phyloP scores from a whole-genome alignment of 2,797 vertebrate species.

The Pseudochaenichthys georgianus region DNA sequence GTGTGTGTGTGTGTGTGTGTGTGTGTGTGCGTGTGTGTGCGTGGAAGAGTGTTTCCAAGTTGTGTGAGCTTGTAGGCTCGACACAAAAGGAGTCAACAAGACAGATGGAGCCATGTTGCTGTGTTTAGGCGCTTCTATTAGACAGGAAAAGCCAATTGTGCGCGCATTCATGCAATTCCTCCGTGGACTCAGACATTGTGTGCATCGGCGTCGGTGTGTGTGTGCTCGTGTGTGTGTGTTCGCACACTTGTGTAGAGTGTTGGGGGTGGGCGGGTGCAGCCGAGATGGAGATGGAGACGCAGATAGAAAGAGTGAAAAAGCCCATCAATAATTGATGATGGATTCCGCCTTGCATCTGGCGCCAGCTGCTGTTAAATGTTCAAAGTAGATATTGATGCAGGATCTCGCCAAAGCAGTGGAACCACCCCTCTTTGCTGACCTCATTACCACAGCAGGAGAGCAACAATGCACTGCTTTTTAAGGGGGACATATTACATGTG shows the following conservation, averaged over 20 bases:
- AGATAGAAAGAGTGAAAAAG: slow-evolving; percentile 65
- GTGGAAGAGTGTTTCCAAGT: background rate
- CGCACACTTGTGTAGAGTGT: slow-evolving; percentile 41
- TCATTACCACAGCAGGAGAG: slow-evolving; percentile 68
- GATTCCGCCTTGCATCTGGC: slow-evolving; percentile 78
- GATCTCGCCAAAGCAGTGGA: slow-evolving; percentile 50
- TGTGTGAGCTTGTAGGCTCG: slow-evolving; percentile 15
- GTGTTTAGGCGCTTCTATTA: slow-evolving; percentile 30
- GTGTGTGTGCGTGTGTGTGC: background rate
- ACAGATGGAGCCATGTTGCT: slow-evolving; percentile 47
- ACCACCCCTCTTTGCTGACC: slow-evolving; percentile 66
- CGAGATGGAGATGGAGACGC: slow-evolving; percentile 62
- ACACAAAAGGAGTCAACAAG: slow-evolving; percentile 28
- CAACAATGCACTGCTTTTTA: slow-evolving; percentile 54
- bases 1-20: background rate
- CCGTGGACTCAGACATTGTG: slow-evolving; percentile 46
- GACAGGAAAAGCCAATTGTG: slow-evolving; percentile 53
- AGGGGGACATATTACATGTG: slow-evolving; percentile 38
- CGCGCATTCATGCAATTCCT: slow-evolving; percentile 54
- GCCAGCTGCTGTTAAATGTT: slow-evolving; percentile 73
- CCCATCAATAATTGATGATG: slow-evolving; percentile 84
- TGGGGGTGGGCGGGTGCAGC: slow-evolving; percentile 17
- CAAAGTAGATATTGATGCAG: slow-evolving; percentile 72
- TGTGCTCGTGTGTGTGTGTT: slow-evolving; percentile 23
- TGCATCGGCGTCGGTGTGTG: slow-evolving; percentile 45